These are phyloP conservation scores for Heptranchias perlo DNA, from an alignment of 2,113 vertebrate species.

Conservation along the genomic window DNA sequence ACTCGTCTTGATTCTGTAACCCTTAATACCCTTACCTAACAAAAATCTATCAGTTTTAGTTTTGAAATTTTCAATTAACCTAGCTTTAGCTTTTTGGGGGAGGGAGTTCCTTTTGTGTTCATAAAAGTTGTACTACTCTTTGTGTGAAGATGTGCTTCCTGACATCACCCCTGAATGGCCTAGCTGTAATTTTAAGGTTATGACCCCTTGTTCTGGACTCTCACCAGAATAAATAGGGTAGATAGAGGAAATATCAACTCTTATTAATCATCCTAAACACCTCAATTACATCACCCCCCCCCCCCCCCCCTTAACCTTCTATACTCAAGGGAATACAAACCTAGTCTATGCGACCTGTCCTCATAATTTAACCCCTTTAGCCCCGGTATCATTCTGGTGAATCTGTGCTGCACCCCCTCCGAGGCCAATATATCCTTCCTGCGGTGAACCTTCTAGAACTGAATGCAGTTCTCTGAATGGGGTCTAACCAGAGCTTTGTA, in stretches of 20 bases:
- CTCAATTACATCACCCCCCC: neutral
- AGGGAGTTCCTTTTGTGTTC: no score
- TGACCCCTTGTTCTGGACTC: neutral
- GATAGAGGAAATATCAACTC: neutral
- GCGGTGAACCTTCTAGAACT: no score
- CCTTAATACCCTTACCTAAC: neutral
- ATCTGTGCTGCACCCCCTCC: no score
- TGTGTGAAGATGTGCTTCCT: neutral
- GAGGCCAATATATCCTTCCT: no score
- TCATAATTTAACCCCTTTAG: no score
- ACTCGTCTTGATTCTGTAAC: neutral
- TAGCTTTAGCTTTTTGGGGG: neutral
- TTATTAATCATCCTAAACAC: neutral
- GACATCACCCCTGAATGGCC: neutral
- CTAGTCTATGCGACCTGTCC: no score
- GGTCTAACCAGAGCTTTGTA: no score
- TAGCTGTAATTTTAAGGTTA: neutral
- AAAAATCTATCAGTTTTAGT: neutral
- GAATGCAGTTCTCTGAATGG: no score
- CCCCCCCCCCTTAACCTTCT: neutral
- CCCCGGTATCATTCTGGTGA: no score
- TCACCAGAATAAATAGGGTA: no score
- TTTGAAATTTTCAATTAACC: neutral
- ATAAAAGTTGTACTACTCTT: neutral
- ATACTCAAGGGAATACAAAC: no score